Evolutionary conservation across 2,888 invertebrate species (phyloP).

Genomic region (Acrobasis consociella): DNA sequence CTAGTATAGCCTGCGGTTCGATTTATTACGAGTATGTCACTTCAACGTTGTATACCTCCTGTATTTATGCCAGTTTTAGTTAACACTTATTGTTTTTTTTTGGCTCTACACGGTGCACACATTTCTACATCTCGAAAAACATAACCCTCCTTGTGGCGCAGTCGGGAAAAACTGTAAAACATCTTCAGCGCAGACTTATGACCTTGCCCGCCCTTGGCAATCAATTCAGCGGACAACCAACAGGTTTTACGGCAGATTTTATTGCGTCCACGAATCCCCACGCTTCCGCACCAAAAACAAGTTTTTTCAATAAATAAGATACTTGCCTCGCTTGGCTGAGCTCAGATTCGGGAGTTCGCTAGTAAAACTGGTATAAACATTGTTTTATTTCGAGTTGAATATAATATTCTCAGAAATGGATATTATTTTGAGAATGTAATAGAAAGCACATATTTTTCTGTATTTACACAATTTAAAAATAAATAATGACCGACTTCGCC

Average conservation of each 20-base stretch:
- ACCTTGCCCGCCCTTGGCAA: conserved; percentile 65
- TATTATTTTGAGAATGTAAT: not conserved
- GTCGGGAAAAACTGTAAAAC: not conserved
- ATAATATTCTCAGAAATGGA: not conserved
- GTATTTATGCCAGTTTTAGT: too few species aligned
- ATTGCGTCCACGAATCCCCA: conserved; percentile 51
- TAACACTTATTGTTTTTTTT: too few species aligned
- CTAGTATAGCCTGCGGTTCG: too few species aligned
- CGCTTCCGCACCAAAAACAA: conserved; percentile 47
- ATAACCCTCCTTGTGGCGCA: too few species aligned
- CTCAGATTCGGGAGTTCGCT: conserved; percentile 26
- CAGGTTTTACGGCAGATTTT: conserved; percentile 68
- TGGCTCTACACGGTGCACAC: too few species aligned
- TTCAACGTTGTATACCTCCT: too few species aligned
- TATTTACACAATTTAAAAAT: too few species aligned
- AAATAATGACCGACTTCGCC: too few species aligned
- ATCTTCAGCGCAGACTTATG: conserved; percentile 28
- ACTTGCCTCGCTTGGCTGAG: conserved; percentile 21
- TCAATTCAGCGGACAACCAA: conserved; percentile 53
- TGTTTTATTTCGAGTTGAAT: not conserved
- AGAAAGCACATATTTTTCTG: not conserved
- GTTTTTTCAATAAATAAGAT: conserved; percentile 58
- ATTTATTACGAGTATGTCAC: too few species aligned
- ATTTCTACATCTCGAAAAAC: too few species aligned
- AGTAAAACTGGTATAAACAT: conserved; percentile 21